Evolutionary conservation across 1,140 invertebrate species (phyloP).

Genomic region (Drosophila kepulauana): DNA sequence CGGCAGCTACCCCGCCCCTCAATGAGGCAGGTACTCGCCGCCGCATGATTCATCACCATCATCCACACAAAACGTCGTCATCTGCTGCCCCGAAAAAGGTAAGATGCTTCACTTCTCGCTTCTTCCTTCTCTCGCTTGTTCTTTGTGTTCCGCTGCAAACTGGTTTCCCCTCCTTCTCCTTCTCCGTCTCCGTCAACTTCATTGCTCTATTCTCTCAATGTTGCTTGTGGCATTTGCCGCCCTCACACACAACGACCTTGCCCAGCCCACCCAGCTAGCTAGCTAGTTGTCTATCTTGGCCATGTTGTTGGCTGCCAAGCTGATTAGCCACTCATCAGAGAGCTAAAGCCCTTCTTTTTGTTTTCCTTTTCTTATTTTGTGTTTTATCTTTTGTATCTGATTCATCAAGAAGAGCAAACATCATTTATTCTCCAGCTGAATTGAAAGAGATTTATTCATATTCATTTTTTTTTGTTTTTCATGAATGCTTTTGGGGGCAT

Average conservation of each 20-base stretch:
- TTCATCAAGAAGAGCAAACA: slow-evolving; percentile 43
- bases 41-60: slow-evolving; percentile 42
- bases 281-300: background rate
- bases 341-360: background rate
- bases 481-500: slow-evolving; percentile 32
- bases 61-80: slow-evolving; percentile 4
- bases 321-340: slow-evolving; percentile 13
- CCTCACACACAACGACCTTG: slow-evolving; percentile 60
- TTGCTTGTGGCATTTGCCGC: slow-evolving; percentile 20
- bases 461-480: slow-evolving; percentile 3
- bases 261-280: slow-evolving; percentile 53
- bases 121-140: slow-evolving; percentile 1
- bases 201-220: background rate
- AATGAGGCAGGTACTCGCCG: slow-evolving; percentile 36
- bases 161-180: slow-evolving; percentile 7
- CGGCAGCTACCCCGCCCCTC: slow-evolving; percentile 25
- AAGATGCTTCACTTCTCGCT: background rate
- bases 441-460: slow-evolving; percentile 48
- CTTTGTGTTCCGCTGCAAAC: slow-evolving; percentile 19
- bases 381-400: slow-evolving; percentile 14
- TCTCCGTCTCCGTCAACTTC: background rate
- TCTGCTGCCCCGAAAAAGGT: slow-evolving; percentile 28
- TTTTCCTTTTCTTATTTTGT: background rate
- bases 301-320: background rate
- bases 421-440: slow-evolving; percentile 21